A percentile compares a stretch with the other conserved stretches of the same genome.
phyloP scores from a whole-genome alignment of 2,113 vertebrate genomes.

The Hystrix cristata region DNA sequence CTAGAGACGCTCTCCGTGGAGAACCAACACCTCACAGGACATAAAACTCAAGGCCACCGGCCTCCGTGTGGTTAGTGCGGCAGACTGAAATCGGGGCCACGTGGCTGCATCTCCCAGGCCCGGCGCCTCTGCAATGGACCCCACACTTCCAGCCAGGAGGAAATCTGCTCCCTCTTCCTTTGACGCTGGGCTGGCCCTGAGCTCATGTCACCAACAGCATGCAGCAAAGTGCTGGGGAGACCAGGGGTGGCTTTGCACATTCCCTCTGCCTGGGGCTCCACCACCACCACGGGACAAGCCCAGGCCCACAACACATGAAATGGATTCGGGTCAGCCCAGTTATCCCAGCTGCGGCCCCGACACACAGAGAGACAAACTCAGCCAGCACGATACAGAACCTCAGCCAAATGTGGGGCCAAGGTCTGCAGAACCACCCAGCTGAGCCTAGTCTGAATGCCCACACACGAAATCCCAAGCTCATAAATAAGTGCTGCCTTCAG shows the following conservation, averaged over 20 bases:
- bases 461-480: neutral
- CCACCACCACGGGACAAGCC: neutral
- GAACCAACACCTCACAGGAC: neutral
- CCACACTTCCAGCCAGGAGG: neutral
- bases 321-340: too few species aligned
- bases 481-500: neutral
- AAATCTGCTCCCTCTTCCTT: neutral
- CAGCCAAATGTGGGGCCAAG: neutral
- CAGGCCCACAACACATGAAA: neutral
- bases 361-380: neutral
- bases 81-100: accelerated
- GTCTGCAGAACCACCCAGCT: neutral
- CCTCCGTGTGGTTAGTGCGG: neutral
- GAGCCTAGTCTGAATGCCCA: neutral
- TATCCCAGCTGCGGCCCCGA: neutral
- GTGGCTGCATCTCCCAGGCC: too few species aligned
- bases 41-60: too few species aligned
- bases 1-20: neutral
- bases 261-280: too few species aligned
- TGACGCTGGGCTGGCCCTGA: neutral
- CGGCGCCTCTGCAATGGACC: too few species aligned
- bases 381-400: neutral
- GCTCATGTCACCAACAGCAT: neutral
- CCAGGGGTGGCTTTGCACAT: neutral
- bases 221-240: too few species aligned